Percentiles rank a stretch among this genome's conserved stretches.
Evolutionary conservation across 2,888 invertebrate genomes (phyloP).

Genomic region (Lissonota sp.): DNA sequence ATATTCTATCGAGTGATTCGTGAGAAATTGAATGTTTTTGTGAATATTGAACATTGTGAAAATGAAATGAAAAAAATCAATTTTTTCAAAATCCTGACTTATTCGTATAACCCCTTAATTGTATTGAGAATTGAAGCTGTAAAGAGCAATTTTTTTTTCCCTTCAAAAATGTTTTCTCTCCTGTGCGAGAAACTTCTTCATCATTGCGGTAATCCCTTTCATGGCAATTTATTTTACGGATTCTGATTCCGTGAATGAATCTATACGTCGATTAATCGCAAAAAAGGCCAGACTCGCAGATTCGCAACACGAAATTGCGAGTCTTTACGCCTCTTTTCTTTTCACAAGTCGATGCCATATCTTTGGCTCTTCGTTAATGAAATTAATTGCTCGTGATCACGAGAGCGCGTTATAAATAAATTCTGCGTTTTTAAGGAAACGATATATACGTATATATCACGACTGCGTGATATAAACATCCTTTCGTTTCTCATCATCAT

Average conservation of each 20-base stretch:
- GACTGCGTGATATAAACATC: constrained; percentile 23
- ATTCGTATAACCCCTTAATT: neutral
- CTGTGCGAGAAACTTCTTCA: constrained; percentile 26
- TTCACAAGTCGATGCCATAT: constrained; percentile 4
- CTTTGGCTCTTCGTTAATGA: constrained; percentile 57
- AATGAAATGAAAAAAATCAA: too few species aligned
- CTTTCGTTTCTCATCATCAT: constrained; percentile 14
- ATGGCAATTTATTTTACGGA: constrained; percentile 50
- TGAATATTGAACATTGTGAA: too few species aligned
- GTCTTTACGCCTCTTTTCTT: constrained; percentile 1
- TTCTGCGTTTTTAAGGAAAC: constrained; percentile 59
- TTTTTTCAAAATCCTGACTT: too few species aligned
- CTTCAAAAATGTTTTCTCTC: constrained; percentile 5
- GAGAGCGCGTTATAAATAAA: constrained; percentile 52
- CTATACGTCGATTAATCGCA: neutral
- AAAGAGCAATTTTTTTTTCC: constrained; percentile 1
- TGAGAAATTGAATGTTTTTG: too few species aligned
- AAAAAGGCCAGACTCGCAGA: neutral
- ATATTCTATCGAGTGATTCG: too few species aligned
- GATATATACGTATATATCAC: constrained; percentile 28
- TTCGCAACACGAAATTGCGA: neutral
- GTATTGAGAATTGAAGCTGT: neutral
- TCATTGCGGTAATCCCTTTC: constrained; percentile 23
- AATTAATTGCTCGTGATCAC: constrained; percentile 65
- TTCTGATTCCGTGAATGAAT: constrained; percentile 31